Evolutionary conservation across 23 tunicate genomes (phyloP).

Genomic region (Clavelina lepadiformis): DNA sequence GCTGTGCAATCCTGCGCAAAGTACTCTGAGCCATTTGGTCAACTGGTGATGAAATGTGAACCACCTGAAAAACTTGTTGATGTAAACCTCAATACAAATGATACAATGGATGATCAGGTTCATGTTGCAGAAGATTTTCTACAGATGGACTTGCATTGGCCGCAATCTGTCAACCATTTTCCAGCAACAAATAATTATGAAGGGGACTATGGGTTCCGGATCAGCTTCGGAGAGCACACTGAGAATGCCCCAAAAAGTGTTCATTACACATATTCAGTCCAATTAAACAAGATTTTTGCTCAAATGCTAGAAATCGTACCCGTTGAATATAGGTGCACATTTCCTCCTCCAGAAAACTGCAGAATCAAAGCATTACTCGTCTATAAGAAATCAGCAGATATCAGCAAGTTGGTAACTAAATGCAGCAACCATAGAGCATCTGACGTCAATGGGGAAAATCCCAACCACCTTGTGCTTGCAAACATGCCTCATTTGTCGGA

Average conservation of each 20-base stretch:
- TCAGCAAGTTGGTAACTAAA: slow-evolving; percentile 14
- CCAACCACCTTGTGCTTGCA: slow-evolving; percentile 28
- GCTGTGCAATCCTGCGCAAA: too few relatives aligned
- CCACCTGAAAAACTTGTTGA: too few relatives aligned
- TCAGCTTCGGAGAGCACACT: too few relatives aligned
- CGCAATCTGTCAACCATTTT: too few relatives aligned
- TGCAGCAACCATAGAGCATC: slow-evolving; percentile 26
- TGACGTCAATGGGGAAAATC: not conserved
- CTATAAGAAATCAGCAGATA: slow-evolving; percentile 23
- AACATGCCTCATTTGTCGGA: not conserved
- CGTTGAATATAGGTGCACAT: slow-evolving; percentile 14
- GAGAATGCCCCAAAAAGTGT: slow-evolving; percentile 22
- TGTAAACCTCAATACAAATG: too few relatives aligned
- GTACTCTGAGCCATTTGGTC: too few relatives aligned
- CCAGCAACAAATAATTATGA: too few relatives aligned
- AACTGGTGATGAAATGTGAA: too few relatives aligned
- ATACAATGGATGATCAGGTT: too few relatives aligned
- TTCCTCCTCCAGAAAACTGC: slow-evolving; percentile 30
- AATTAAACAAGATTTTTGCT: slow-evolving; percentile 33
- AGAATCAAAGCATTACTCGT: slow-evolving; percentile 25
- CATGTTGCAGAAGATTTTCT: too few relatives aligned
- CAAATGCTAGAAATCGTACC: slow-evolving; percentile 46
- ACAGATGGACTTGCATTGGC: too few relatives aligned
- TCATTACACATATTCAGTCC: slow-evolving; percentile 20
- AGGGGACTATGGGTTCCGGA: too few relatives aligned